Percentiles rank a stretch among this genome's conserved stretches.
Evolutionary conservation across 1,140 invertebrate species (phyloP).

Genomic region (Hyles euphorbiae): DNA sequence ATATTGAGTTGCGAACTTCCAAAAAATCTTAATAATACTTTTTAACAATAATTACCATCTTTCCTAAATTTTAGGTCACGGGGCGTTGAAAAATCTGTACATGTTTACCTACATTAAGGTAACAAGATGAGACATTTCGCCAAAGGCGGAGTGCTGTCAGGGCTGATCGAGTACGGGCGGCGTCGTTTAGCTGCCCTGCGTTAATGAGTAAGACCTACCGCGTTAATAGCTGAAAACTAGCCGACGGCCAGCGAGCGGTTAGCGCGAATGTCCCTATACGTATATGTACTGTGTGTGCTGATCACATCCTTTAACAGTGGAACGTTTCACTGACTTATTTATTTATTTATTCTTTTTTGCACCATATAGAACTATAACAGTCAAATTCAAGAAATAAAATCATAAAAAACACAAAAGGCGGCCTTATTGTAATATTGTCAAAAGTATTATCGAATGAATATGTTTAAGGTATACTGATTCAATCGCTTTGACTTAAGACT

Average conservation of each 20-base stretch:
- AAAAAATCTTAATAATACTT: background rate
- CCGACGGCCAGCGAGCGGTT: constrained; percentile 56
- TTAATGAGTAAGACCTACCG: constrained; percentile 66
- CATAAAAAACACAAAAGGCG: too few relatives aligned
- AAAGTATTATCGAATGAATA: too few relatives aligned
- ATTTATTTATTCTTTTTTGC: background rate
- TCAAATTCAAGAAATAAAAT: too few relatives aligned
- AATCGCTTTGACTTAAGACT: too few relatives aligned
- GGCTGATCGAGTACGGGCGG: constrained; percentile 37
- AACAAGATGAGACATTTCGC: background rate
- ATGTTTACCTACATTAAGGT: too few relatives aligned
- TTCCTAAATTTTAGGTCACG: background rate
- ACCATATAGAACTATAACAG: too few relatives aligned
- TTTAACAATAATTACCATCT: background rate
- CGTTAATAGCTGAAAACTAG: constrained; percentile 69
- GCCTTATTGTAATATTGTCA: too few relatives aligned
- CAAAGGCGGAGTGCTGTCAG: constrained; percentile 15
- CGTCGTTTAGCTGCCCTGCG: constrained; percentile 54
- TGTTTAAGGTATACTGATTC: too few relatives aligned
- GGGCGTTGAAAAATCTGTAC: too few relatives aligned
- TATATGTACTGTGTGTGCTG: constrained; percentile 7
- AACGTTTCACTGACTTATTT: background rate
- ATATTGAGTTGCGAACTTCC: too few relatives aligned
- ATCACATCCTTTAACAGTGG: constrained; percentile 2
- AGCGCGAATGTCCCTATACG: constrained; percentile 43